These are phyloP conservation scores for Gallinago paraguaiae DNA, from an alignment of 2,113 vertebrate species.

Conservation along the genomic window DNA sequence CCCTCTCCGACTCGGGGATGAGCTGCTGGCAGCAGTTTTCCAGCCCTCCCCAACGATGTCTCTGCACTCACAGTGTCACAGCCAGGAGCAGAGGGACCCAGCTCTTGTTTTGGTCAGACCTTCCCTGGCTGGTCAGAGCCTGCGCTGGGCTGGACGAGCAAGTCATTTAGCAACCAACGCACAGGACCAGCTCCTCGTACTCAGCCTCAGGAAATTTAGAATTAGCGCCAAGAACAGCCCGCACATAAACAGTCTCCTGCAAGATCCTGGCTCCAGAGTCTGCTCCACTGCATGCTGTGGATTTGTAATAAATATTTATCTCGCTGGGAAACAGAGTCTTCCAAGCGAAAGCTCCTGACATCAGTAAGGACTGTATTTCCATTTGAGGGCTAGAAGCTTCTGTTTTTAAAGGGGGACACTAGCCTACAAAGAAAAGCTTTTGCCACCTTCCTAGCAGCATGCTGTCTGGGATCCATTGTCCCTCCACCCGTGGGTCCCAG, in stretches of 20 bases:
- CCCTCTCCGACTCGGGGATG: rapidly evolving
- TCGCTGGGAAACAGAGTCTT: constrained; percentile 15
- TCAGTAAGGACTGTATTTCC: background rate
- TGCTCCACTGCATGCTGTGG: background rate
- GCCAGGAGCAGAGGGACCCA: background rate
- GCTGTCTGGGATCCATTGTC: rapidly evolving
- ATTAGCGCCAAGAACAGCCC: constrained; percentile 55
- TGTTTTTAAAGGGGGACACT: background rate
- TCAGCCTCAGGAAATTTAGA: constrained; percentile 45
- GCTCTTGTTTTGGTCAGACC: background rate
- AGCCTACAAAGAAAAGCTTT: background rate
- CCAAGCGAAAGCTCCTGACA: constrained; percentile 43
- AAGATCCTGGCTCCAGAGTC: constrained; percentile 53
- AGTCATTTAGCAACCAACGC: background rate
- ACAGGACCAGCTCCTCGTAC: constrained; percentile 7
- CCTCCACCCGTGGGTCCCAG: background rate
- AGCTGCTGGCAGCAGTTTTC: background rate
- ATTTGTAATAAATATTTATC: constrained; percentile 64
- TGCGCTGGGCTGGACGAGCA: background rate
- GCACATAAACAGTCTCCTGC: constrained; percentile 49
- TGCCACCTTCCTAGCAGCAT: background rate
- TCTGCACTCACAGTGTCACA: background rate
- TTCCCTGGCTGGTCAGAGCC: background rate
- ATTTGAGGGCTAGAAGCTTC: background rate
- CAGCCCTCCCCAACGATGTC: background rate